Evolutionary conservation across 2,888 invertebrate species (phyloP).

Genomic region (Phorcus lineatus): DNA sequence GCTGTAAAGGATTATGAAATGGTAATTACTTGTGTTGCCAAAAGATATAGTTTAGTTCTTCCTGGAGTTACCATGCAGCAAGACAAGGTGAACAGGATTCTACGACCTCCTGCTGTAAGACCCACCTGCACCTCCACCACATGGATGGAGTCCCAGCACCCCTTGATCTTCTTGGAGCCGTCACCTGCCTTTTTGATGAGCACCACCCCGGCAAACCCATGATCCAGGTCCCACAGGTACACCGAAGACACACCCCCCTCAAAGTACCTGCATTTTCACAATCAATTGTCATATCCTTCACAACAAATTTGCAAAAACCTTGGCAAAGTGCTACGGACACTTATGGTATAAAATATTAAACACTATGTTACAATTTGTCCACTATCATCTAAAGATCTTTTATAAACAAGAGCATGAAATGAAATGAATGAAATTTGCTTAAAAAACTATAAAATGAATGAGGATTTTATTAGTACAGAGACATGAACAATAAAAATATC

Average conservation of each 20-base stretch:
- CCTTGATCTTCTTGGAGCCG: conserved; percentile 98
- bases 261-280: conserved; percentile 84
- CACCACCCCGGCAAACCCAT: conserved; percentile 95
- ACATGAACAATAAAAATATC: background rate
- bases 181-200: conserved; percentile 99
- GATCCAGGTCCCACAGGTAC: conserved; percentile 98
- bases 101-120: too few relatives aligned
- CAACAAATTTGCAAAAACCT: too few relatives aligned
- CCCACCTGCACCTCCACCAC: conserved; percentile 93
- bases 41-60: too few relatives aligned
- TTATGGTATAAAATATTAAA: too few relatives aligned
- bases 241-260: conserved; percentile 99
- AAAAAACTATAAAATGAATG: background rate
- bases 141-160: conserved; percentile 99
- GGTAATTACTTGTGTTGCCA: too few relatives aligned
- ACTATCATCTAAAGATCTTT: too few relatives aligned
- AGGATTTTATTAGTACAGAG: background rate
- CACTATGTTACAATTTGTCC: too few relatives aligned
- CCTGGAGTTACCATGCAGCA: too few relatives aligned
- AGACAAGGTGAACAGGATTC: too few relatives aligned
- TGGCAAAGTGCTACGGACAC: too few relatives aligned
- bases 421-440: background rate
- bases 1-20: too few relatives aligned
- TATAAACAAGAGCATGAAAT: too few relatives aligned
- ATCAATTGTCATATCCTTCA: background rate